Conservation (phyloP, 35 echinoderm and acorn worm genomes). For the Heliocidaris erythrogramma region DNA sequence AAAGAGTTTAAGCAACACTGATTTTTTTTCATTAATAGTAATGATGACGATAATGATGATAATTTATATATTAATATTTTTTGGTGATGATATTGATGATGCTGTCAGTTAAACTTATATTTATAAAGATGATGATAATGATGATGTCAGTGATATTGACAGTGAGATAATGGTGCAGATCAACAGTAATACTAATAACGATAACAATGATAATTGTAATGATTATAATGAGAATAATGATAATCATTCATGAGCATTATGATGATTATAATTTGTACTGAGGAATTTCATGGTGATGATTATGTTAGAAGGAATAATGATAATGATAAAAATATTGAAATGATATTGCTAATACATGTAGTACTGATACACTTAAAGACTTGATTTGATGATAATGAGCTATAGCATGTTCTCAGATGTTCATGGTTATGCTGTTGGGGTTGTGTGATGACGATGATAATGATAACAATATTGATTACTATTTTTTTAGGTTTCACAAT, state of each 20-base stretch:
- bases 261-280: not conserved
- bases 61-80: not conserved
- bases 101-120: not conserved
- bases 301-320: not conserved
- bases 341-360: not conserved
- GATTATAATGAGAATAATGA: not conserved
- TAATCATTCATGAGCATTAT: not conserved
- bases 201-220: too few relatives aligned
- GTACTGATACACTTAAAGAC: not conserved
- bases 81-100: not conserved
- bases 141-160: not conserved
- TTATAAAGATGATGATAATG: not conserved
- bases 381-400: not conserved
- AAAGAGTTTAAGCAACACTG: not conserved
- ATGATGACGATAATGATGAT: not conserved
- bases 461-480: not conserved
- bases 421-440: not conserved
- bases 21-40: not conserved
- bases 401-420: not conserved
- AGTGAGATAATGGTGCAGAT: too few relatives aligned
- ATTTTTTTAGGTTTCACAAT: constrained; percentile 34
- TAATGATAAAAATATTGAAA: not conserved
- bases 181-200: too few relatives aligned
- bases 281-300: not conserved
- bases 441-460: not conserved